Evolutionary conservation across 2,888 invertebrate genomes (phyloP).

Genomic region (Eupsilia transversa): DNA sequence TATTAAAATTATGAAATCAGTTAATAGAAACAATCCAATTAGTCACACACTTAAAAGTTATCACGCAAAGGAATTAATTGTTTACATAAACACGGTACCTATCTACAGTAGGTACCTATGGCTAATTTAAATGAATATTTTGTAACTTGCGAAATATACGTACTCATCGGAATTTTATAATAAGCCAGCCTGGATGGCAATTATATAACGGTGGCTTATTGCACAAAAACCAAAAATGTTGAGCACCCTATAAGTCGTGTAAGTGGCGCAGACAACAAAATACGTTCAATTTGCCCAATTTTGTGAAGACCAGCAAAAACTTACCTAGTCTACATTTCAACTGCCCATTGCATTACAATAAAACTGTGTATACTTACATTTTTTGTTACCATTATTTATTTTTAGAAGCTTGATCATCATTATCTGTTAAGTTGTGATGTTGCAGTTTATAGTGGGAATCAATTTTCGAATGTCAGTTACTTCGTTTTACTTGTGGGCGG

Average conservation of each 20-base stretch:
- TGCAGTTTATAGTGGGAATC: slow-evolving; percentile 36
- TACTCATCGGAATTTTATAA: background rate
- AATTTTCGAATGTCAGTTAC: slow-evolving; percentile 43
- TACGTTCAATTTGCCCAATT: background rate
- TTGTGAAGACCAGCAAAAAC: slow-evolving; percentile 13
- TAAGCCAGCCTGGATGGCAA: too few relatives aligned
- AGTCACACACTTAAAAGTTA: slow-evolving; percentile 1
- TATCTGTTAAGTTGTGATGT: slow-evolving; percentile 3
- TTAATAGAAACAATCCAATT: slow-evolving; percentile 33
- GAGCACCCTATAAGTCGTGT: background rate
- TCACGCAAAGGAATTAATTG: slow-evolving; percentile 29
- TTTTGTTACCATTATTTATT: slow-evolving; percentile 30
- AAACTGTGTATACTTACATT: slow-evolving; percentile 21
- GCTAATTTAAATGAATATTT: background rate
- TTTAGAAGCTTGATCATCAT: slow-evolving; percentile 8
- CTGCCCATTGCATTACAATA: slow-evolving; percentile 2
- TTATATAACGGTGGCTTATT: too few relatives aligned
- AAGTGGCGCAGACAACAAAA: background rate
- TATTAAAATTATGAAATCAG: slow-evolving; percentile 36
- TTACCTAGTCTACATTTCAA: slow-evolving; percentile 3
- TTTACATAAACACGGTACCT: slow-evolving; percentile 7
- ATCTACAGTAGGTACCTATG: too few relatives aligned
- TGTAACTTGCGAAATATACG: background rate
- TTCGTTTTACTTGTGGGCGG: slow-evolving; percentile 45
- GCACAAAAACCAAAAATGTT: background rate